Percentiles rank a stretch among this genome's conserved stretches.
Evolutionary conservation across 1,140 invertebrate species (phyloP).

Genomic region (Oryctes rhinoceros): DNA sequence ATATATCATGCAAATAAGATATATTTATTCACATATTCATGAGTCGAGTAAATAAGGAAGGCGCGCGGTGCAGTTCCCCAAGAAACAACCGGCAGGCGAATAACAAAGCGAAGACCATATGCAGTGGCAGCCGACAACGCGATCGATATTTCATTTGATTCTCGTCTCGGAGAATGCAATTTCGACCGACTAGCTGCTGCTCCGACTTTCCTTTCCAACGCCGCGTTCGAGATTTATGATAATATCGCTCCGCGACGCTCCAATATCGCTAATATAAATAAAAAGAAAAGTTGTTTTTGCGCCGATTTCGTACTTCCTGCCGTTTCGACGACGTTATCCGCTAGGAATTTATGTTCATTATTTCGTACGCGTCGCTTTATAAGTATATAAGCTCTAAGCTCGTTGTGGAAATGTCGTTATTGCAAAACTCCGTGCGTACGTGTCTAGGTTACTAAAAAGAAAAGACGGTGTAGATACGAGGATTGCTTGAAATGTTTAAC

Average conservation of each 20-base stretch:
- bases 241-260: background rate
- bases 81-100: background rate
- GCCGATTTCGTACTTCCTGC: background rate
- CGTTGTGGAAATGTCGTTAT: too few species aligned
- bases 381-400: too few species aligned
- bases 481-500: too few species aligned
- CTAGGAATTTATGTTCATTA: too few species aligned
- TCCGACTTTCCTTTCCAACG: background rate
- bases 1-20: too few species aligned
- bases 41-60: too few species aligned
- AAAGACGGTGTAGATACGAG: too few species aligned
- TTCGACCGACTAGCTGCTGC: background rate
- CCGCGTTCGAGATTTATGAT: background rate
- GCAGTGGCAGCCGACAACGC: background rate
- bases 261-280: slow-evolving; percentile 15
- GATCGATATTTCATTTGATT: slow-evolving; percentile 11
- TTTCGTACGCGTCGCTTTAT: too few species aligned
- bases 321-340: background rate
- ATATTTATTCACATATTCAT: too few species aligned
- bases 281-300: background rate
- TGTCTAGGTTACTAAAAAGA: too few species aligned
- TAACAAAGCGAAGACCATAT: background rate
- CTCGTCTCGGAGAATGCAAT: background rate
- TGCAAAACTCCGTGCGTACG: too few species aligned
- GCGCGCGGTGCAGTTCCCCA: too few species aligned